Conservation (phyloP, 1,140 invertebrate species). For the Drosophila arawakana region DNA sequence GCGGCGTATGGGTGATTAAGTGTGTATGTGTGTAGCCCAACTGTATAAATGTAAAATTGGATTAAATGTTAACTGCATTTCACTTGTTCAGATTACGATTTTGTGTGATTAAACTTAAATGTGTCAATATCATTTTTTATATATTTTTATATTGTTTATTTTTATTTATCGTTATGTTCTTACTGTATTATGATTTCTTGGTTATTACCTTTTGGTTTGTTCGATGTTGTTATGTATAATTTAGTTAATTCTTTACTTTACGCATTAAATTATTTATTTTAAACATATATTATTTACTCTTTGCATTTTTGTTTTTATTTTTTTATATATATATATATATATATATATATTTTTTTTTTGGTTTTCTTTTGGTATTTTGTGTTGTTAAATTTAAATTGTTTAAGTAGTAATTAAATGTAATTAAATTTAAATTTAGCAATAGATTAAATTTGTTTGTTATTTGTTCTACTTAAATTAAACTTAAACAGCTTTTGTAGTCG, state of each 20-base stretch:
- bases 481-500: slow-evolving; percentile 84
- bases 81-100: slow-evolving; percentile 9
- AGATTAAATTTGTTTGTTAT: slow-evolving; percentile 74
- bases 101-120: slow-evolving; percentile 37
- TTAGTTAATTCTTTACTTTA: slow-evolving; percentile 42
- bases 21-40: slow-evolving; percentile 17
- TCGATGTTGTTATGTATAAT: slow-evolving; percentile 39
- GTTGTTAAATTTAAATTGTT: slow-evolving; percentile 36
- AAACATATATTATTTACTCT: slow-evolving; percentile 22
- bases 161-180: slow-evolving; percentile 44
- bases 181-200: slow-evolving; percentile 19
- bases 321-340: slow-evolving; percentile 12
- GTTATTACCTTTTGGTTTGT: slow-evolving; percentile 9
- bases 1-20: slow-evolving; percentile 6
- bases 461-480: slow-evolving; percentile 84
- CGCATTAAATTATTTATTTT: slow-evolving; percentile 52
- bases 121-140: slow-evolving; percentile 8
- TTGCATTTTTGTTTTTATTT: slow-evolving; percentile 26
- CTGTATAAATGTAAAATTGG: slow-evolving; percentile 11
- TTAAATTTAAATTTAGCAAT: slow-evolving; percentile 78
- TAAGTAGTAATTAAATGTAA: slow-evolving; percentile 67
- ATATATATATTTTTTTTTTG: slow-evolving; percentile 36
- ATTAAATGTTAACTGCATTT: slow-evolving; percentile 24
- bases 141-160: slow-evolving; percentile 15
- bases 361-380: slow-evolving; percentile 35